Evolutionary conservation across 2,797 vertebrate species (phyloP).

Genomic region (Liasis olivaceus): DNA sequence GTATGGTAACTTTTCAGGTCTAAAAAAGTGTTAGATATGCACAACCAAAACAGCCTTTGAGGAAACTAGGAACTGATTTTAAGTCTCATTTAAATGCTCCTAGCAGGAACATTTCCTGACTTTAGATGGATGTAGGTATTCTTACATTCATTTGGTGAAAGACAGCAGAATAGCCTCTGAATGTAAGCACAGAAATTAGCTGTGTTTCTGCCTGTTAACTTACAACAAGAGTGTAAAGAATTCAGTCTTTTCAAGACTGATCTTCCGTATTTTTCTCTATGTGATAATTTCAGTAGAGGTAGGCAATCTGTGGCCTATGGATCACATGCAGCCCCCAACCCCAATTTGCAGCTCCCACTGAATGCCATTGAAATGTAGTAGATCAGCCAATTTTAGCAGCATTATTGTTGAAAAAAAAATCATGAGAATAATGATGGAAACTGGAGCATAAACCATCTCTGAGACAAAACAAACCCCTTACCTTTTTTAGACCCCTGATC

Average conservation of each 20-base stretch:
- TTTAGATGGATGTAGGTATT: neutral
- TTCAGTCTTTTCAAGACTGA: neutral
- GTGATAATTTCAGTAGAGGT: neutral
- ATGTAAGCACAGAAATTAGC: neutral
- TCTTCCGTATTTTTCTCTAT: neutral
- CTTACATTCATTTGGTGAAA: neutral
- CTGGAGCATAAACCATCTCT: neutral
- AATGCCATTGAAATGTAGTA: neutral
- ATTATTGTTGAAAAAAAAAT: neutral
- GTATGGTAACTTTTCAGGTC: neutral
- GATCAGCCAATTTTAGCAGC: neutral
- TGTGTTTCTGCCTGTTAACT: neutral
- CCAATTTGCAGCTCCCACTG: neutral
- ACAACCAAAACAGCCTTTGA: too few relatives aligned
- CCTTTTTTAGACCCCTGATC: neutral
- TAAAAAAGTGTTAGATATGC: neutral
- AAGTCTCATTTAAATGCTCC: neutral
- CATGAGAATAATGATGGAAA: neutral
- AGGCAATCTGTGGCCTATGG: neutral
- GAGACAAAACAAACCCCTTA: neutral
- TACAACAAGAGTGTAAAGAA: neutral
- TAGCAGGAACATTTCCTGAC: neutral
- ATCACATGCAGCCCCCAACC: neutral
- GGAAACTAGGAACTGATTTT: neutral
- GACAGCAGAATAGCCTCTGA: neutral